Percentiles rank a stretch among this genome's conserved stretches.
Evolutionary conservation across 30 jellyfish, hydroid and myxozoan species (phyloP).

Genomic region (Clytia hemisphaerica): DNA sequence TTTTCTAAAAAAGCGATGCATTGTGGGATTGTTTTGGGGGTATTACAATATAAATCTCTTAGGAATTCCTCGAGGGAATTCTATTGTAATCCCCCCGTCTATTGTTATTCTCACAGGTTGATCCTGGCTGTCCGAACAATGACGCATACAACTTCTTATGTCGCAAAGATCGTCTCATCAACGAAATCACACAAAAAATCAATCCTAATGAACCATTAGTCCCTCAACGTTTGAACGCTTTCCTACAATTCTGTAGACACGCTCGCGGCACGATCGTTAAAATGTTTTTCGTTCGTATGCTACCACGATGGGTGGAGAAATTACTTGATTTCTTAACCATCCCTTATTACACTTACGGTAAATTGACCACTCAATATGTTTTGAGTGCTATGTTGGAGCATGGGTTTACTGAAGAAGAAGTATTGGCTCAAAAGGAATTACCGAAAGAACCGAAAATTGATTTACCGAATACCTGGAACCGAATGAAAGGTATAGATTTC

Average conservation of each 20-base stretch:
- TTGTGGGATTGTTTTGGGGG: too few species aligned
- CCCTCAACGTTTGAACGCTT: constrained; percentile 52
- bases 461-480: constrained; percentile 68
- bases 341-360: constrained; percentile 49
- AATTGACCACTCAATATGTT: constrained; percentile 51
- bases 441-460: constrained; percentile 48
- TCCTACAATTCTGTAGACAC: constrained; percentile 61
- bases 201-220: constrained; percentile 64
- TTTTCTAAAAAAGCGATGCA: too few species aligned
- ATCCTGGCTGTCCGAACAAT: constrained; percentile 62
- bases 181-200: constrained; percentile 55
- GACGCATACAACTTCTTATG: constrained; percentile 68
- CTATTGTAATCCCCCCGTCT: too few species aligned
- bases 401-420: constrained; percentile 58
- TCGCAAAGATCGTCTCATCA: constrained; percentile 56
- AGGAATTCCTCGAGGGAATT: too few species aligned
- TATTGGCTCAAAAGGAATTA: constrained; percentile 38
- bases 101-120: too few species aligned
- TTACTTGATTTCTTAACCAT: constrained; percentile 27
- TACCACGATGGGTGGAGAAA: constrained; percentile 74
- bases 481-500: constrained; percentile 42
- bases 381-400: constrained; percentile 64
- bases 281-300: constrained; percentile 54
- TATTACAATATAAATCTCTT: too few species aligned
- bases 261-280: constrained; percentile 64